A percentile compares a stretch with the other conserved stretches of the same genome.
These are phyloP conservation scores for Pristionchus entomophagus DNA, from an alignment of 2,888 invertebrate genomes.

Conservation along the genomic window DNA sequence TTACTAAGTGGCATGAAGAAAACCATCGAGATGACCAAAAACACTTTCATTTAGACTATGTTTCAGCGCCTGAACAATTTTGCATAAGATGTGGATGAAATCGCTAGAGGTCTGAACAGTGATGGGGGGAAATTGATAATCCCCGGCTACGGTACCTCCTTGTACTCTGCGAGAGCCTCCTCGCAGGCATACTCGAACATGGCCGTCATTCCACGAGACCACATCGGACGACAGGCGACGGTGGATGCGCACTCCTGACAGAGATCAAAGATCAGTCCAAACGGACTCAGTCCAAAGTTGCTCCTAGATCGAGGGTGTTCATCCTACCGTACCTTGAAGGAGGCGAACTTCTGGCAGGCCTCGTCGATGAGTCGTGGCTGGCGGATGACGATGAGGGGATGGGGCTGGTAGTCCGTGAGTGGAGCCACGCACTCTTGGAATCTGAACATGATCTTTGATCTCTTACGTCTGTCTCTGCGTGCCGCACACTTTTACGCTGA, in stretches of 20 bases:
- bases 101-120: no score
- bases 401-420: slow-evolving; percentile 72
- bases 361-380: slow-evolving; percentile 71
- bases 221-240: slow-evolving; percentile 68
- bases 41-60: no score
- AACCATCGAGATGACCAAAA: no score
- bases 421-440: slow-evolving; percentile 72
- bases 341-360: slow-evolving; percentile 68
- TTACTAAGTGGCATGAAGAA: no score
- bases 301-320: not conserved
- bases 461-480: not conserved
- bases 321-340: slow-evolving; percentile 61
- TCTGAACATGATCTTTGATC: slow-evolving; percentile 42
- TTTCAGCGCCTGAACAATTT: no score
- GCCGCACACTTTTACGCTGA: not conserved
- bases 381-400: slow-evolving; percentile 73
- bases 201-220: slow-evolving; percentile 74
- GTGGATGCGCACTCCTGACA: slow-evolving; percentile 54
- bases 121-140: slow-evolving; percentile 2
- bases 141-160: slow-evolving; percentile 53
- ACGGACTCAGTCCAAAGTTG: no score
- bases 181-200: slow-evolving; percentile 74
- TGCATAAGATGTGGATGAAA: no score
- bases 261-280: slow-evolving; percentile 11
- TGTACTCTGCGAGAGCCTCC: slow-evolving; percentile 65